Evolutionary conservation across 2,113 vertebrate species (phyloP), one percentile per base, ranked within the genome.

Genomic region (Xiphophorus maculatus): DNA sequence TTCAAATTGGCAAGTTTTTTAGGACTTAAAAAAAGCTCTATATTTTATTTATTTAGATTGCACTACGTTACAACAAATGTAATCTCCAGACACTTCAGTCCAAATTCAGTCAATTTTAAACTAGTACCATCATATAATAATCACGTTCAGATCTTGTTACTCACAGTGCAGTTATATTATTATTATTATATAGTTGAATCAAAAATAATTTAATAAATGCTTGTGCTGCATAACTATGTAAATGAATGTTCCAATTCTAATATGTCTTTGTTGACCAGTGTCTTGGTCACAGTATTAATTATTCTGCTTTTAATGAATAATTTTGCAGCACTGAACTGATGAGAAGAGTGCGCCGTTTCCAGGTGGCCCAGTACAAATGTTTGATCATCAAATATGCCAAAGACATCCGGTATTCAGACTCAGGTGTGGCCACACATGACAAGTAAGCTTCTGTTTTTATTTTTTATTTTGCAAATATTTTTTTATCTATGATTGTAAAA

Each of bases 371-470:
- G 90, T 96, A 99, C 83, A 93, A 81, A 61, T 99, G 98, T 78
- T 69, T 99, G 73, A 90, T 99, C 80, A 90, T 99, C 76, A 99
- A 99, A 87, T 98, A 99, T 0, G 94, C 95, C 77, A 98, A 95
- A 83, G 98, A 99, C 86, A 96, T 87, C 0, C 97, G 98, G 1
- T 99, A 99, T 68, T 84, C 93, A 5, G 73, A 93, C 13, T 65
- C 3, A 0, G 95, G 91, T 0, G 87, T 99, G 90, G 96, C 94
- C 80, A 99, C 98, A 0, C 98, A 99, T 0, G 98, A 99, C 93
- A 92, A 70, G 98, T 97, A 85, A 94, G 95, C 28, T 10, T 9
- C 10, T 28, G 69, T 61, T 22, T 15, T 5, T 62, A 19, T 17
- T 48, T 48, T 3, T 17, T 19, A 5, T 19, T 48, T 48, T 17